Conservation (phyloP, 2,797 vertebrate species). For the Miichthys miiuy region DNA sequence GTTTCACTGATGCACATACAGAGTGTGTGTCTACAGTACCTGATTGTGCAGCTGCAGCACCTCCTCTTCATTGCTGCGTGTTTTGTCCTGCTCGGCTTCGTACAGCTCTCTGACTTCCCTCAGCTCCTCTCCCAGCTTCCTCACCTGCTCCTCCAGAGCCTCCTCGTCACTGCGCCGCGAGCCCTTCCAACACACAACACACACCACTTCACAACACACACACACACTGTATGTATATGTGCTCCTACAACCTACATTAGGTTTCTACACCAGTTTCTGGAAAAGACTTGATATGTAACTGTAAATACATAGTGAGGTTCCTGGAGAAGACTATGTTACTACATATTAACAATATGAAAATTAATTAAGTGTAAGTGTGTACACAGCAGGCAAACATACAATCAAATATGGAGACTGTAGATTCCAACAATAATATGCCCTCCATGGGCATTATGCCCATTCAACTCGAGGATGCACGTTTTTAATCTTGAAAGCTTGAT, state of each 20-base stretch:
- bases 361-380: not conserved
- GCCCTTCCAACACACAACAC: slow-evolving; percentile 81
- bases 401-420: not conserved
- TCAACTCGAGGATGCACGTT: not conserved
- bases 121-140: slow-evolving; percentile 93
- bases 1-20: not conserved
- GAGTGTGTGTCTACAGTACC: slow-evolving; percentile 76
- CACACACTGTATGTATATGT: not conserved
- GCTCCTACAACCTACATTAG: not conserved
- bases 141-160: slow-evolving; percentile 95
- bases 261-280: no score
- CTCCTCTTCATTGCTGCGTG: slow-evolving; percentile 89
- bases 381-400: not conserved
- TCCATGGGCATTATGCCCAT: not conserved
- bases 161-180: slow-evolving; percentile 94
- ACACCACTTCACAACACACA: slow-evolving; percentile 25
- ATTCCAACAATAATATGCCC: not conserved
- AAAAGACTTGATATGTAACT: not conserved
- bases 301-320: not conserved
- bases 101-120: slow-evolving; percentile 91
- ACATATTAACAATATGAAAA: not conserved
- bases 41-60: slow-evolving; percentile 93
- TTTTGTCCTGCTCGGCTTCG: slow-evolving; percentile 91
- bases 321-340: not conserved
- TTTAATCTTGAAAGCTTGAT: no score